A percentile compares a stretch with the other conserved stretches of the same genome.
phyloP scores from a whole-genome alignment of 2,113 vertebrate genomes.

The Hydrolagus affinis region DNA sequence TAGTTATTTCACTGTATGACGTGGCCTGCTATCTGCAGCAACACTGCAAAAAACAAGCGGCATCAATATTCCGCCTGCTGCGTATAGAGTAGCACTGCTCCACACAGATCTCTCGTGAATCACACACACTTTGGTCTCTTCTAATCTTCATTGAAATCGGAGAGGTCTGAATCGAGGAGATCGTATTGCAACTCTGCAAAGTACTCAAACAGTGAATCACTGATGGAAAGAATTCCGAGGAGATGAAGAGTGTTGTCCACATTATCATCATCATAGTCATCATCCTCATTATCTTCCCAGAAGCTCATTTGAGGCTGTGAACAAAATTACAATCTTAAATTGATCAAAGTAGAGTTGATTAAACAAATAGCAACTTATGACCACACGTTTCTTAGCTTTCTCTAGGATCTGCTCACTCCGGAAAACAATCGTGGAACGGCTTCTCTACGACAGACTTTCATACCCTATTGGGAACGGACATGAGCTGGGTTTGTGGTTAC shows the following conservation, averaged over 20 bases:
- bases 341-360: neutral
- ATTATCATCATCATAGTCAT: neutral
- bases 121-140: neutral
- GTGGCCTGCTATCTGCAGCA: slow-evolving; percentile 8
- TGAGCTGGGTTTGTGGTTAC: no score
- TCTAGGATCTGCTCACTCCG: neutral
- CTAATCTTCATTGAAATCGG: slow-evolving; percentile 4
- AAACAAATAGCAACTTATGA: neutral
- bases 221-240: slow-evolving; percentile 10
- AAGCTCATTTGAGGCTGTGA: neutral
- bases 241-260: neutral
- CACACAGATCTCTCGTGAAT: neutral
- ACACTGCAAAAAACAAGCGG: neutral
- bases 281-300: slow-evolving; percentile 3
- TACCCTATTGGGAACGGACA: no score
- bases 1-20: slow-evolving; percentile 3
- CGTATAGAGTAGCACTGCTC: slow-evolving; percentile 7
- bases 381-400: neutral
- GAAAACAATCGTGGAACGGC: neutral
- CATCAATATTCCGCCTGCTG: slow-evolving; percentile 1
- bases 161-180: slow-evolving; percentile 25
- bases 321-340: neutral
- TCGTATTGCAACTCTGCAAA: neutral
- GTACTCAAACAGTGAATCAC: slow-evolving; percentile 12
- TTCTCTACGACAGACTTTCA: no score